These are phyloP conservation scores for Poeciliopsis retropinna DNA, from an alignment of 2,113 vertebrate genomes.

Conservation along the genomic window DNA sequence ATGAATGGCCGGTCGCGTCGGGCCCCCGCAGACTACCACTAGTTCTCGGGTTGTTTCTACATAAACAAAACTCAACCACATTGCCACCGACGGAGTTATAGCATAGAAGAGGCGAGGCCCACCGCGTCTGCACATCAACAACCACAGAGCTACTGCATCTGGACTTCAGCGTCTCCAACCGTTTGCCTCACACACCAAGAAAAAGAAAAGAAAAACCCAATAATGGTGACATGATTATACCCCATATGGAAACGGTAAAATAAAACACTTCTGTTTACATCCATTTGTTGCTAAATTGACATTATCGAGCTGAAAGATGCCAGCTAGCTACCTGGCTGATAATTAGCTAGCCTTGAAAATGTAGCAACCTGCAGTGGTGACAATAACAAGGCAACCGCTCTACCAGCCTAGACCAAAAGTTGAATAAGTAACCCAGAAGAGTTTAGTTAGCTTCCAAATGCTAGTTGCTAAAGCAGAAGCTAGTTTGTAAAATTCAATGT, in stretches of 20 bases:
- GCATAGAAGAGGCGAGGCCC: conserved; percentile 51
- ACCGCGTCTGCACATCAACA: conserved; percentile 74
- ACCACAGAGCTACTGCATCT: conserved; percentile 65
- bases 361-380: background rate
- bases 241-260: conserved; percentile 22
- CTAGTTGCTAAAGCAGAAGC: too few species aligned
- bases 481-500: too few species aligned
- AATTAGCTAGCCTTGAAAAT: background rate
- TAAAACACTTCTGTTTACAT: conserved; percentile 30
- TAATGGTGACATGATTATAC: conserved; percentile 43
- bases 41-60: conserved; percentile 77
- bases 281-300: conserved; percentile 4
- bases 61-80: conserved; percentile 76
- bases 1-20: conserved; percentile 75
- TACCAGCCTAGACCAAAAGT: too few species aligned
- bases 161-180: conserved; percentile 30
- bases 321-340: background rate
- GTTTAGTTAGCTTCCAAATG: background rate
- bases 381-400: background rate
- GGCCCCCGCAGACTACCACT: conserved; percentile 82
- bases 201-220: background rate
- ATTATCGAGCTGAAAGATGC: background rate
- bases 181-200: background rate
- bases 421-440: too few species aligned
- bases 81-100: conserved; percentile 70